These are phyloP conservation scores for Lepisosteus osseus DNA, from an alignment of 2,113 vertebrate species.

Conservation along the genomic window DNA sequence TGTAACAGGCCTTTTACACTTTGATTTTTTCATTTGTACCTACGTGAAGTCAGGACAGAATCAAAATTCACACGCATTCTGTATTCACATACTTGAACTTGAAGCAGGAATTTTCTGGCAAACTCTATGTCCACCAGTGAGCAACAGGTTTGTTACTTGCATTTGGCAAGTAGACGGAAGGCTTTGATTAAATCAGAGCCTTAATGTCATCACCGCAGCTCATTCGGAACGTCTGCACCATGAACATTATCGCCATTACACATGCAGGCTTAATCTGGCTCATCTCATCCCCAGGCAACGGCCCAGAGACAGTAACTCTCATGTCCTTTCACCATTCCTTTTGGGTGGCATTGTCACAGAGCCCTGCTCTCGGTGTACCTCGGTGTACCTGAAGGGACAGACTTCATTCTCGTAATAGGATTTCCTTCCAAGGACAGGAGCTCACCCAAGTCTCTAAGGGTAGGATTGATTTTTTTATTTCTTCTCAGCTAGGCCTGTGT, in stretches of 20 bases:
- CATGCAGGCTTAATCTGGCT: too few relatives aligned
- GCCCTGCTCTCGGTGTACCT: conserved; percentile 19
- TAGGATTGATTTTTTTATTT: conserved; percentile 47
- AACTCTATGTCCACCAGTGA: too few relatives aligned
- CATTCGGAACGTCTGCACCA: background rate
- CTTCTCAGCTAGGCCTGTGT: conserved; percentile 38
- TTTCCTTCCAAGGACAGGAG: conserved; percentile 28
- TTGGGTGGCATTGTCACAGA: conserved; percentile 8
- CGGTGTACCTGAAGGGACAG: background rate
- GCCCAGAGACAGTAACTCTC: background rate
- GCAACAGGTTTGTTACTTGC: too few relatives aligned
- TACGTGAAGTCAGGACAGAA: too few relatives aligned
- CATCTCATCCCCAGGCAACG: too few relatives aligned
- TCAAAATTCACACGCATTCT: too few relatives aligned
- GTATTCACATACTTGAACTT: too few relatives aligned
- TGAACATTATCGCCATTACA: background rate
- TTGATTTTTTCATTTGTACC: too few relatives aligned
- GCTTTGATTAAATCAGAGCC: too few relatives aligned
- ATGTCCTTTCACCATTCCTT: conserved; percentile 12
- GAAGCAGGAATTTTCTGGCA: too few relatives aligned
- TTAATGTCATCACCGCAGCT: background rate
- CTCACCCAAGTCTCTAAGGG: conserved; percentile 14
- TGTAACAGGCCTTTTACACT: too few relatives aligned
- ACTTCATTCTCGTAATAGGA: conserved; percentile 32
- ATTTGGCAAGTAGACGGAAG: too few relatives aligned